phyloP scores from a whole-genome alignment of 2,113 vertebrate species.

The Ondatra zibethicus region DNA sequence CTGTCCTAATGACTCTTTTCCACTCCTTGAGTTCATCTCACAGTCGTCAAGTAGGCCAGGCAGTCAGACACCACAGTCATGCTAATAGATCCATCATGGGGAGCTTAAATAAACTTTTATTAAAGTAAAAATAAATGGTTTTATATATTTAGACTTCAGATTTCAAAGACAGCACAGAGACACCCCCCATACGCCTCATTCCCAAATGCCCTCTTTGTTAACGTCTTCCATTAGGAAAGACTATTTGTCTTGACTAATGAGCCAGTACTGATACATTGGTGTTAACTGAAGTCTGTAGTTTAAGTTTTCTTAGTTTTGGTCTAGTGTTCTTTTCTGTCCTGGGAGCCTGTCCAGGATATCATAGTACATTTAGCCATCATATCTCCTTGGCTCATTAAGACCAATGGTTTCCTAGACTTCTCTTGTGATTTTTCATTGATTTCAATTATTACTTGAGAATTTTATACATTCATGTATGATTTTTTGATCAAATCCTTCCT shows the following conservation, averaged over 20 bases:
- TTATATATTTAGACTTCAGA: neutral
- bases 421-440: neutral
- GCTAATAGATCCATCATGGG: neutral
- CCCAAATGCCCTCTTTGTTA: neutral
- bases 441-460: neutral
- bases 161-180: neutral
- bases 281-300: neutral
- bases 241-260: neutral
- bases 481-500: neutral
- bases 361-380: neutral
- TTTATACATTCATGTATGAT: too few species aligned
- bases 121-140: neutral
- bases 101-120: neutral
- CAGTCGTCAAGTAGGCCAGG: neutral
- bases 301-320: neutral
- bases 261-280: neutral
- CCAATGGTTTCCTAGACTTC: neutral
- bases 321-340: neutral
- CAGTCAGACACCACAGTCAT: neutral
- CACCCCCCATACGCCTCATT: neutral
- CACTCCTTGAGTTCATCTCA: neutral
- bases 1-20: neutral
- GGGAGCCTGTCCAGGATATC: neutral
- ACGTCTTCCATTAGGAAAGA: neutral
- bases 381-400: neutral